Base-by-base conservation (phyloP, 2,797 vertebrate species). In the Pristis pectinata region DNA sequence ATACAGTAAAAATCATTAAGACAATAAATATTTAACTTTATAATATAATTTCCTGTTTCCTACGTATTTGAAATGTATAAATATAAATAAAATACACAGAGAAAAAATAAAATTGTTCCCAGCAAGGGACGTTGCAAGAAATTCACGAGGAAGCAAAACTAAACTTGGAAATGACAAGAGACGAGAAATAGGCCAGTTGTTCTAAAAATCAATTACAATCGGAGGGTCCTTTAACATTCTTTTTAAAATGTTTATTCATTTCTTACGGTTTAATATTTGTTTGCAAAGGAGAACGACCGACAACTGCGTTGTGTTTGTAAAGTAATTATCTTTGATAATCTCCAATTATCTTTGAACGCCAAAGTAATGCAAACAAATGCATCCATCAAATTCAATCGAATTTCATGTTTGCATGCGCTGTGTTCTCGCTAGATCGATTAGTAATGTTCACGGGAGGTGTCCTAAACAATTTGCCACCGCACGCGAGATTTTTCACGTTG, bases 21-120 rank as follows among this genome's bases (percentile, higher is more conserved):
- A 87, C 27, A n/a, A n/a, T 89, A 34, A 56, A 56, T 85, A 85
- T 30, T 85, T 34, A 53, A 30, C 82, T 34, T 2, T 41, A 80
- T 53, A 70, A 56, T 41, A 80, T 53, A 70, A 56, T 27, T 85
- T n/a, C 34, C 56, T 13, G 34, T 3, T 64, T 37, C 34, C 30
- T n/a, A 13, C 17, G 27, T 34, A 56, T 30, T 82, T n/a, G 24
- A 30, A 56, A 85, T 10, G 10, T 13, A 56, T 22, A 64, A 89
- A 89, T 64, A 89, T n/a, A 89, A 89, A 89, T 34, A 89, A 61
- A 89, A 89, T 37, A 89, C 17, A 37, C 5, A n/a, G 56, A 59
- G 30, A 61, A 89, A 85, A 72, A 64, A 37, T 37, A 85, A 72
- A 64, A 37, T 37, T 13, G 53, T 87, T 87, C 53, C 49, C 83